phyloP scores from a whole-genome alignment of 2,797 vertebrate species.

The Zenarchopterus dispar region DNA sequence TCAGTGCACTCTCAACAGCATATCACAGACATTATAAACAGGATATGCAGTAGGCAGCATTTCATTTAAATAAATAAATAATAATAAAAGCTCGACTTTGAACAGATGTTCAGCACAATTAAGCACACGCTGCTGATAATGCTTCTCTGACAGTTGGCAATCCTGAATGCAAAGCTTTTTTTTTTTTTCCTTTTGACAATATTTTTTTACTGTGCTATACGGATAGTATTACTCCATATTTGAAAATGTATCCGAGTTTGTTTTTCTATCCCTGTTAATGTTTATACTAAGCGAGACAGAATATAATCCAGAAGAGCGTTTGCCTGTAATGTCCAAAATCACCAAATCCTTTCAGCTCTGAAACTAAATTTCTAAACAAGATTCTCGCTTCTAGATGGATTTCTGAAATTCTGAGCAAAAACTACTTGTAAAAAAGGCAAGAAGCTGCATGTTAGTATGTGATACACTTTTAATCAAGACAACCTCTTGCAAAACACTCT shows the following conservation, averaged over 20 bases:
- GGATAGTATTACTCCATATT: too few relatives aligned
- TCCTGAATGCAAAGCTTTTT: neutral
- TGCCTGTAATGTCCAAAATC: neutral
- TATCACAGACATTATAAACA: too few relatives aligned
- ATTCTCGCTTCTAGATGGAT: neutral
- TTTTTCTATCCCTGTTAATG: neutral
- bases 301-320: neutral
- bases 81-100: neutral
- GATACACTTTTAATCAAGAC: too few relatives aligned
- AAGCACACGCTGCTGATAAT: neutral
- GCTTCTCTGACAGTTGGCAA: neutral
- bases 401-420: neutral
- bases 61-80: neutral
- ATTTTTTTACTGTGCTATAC: neutral
- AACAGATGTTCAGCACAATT: slow-evolving; percentile 18
- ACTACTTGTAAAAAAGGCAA: too few relatives aligned
- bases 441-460: too few relatives aligned
- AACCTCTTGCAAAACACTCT: too few relatives aligned
- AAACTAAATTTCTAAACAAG: neutral
- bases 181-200: neutral
- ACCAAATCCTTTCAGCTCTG: neutral
- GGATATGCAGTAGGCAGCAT: neutral
- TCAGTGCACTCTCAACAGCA: too few relatives aligned
- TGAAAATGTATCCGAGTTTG: neutral
- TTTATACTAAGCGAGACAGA: neutral